phyloP scores from a whole-genome alignment of 1,140 invertebrate species.

The Drosophila paulistorum region DNA sequence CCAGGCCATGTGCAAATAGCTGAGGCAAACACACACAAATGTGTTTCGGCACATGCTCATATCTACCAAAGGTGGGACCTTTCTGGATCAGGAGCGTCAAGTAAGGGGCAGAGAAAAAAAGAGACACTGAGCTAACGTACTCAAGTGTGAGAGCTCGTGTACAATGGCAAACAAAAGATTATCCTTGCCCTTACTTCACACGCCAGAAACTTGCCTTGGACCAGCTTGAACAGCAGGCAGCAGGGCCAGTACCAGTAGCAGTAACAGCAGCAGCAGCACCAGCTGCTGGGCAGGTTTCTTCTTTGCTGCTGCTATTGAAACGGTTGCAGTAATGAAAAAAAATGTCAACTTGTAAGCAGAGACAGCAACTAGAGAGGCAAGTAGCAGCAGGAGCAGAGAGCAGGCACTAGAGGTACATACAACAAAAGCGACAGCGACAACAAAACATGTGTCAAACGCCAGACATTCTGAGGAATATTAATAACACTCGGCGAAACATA shows the following conservation, averaged over 20 bases:
- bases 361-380: constrained; percentile 15
- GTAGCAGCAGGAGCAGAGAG: background rate
- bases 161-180: constrained; percentile 74
- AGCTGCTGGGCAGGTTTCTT: constrained; percentile 27
- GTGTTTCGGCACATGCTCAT: constrained; percentile 30
- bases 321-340: constrained; percentile 78
- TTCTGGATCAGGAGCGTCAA: constrained; percentile 6
- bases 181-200: constrained; percentile 71
- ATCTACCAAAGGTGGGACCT: background rate
- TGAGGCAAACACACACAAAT: constrained; percentile 48
- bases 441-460: constrained; percentile 80
- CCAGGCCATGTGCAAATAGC: constrained; percentile 35
- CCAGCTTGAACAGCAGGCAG: constrained; percentile 14
- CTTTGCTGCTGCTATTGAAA: constrained; percentile 68
- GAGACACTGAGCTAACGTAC: constrained; percentile 30
- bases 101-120: background rate
- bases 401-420: constrained; percentile 37
- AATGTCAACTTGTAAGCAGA: constrained; percentile 68
- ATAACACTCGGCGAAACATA: constrained; percentile 75
- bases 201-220: constrained; percentile 46
- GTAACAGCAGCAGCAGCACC: constrained; percentile 9
- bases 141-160: constrained; percentile 52
- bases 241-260: constrained; percentile 6
- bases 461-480: constrained; percentile 80
- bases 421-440: constrained; percentile 65